These are phyloP conservation scores for Cebidichthys violaceus DNA, from an alignment of 2,113 vertebrate genomes.

Conservation along the genomic window DNA sequence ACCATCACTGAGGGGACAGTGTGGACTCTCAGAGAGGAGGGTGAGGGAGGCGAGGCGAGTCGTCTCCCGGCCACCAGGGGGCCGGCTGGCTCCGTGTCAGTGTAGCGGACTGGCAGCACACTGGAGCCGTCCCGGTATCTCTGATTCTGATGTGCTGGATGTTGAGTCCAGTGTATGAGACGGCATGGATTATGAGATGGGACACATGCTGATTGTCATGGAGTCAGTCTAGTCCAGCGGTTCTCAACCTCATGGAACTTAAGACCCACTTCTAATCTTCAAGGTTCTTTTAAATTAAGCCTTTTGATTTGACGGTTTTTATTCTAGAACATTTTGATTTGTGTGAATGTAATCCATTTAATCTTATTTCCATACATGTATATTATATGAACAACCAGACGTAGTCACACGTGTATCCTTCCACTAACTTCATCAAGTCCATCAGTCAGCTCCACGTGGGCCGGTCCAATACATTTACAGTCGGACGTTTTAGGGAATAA, in stretches of 20 bases:
- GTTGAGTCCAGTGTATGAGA: background rate
- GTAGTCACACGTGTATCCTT: too few relatives aligned
- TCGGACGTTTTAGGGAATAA: too few relatives aligned
- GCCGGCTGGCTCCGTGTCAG: slow-evolving; percentile 10
- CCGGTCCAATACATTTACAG: too few relatives aligned
- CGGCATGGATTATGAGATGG: background rate
- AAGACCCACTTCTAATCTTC: background rate
- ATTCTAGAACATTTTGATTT: too few relatives aligned
- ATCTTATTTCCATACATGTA: too few relatives aligned
- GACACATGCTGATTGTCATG: background rate
- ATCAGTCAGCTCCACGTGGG: too few relatives aligned
- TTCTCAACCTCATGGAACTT: background rate
- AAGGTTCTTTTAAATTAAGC: too few relatives aligned
- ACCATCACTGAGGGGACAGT: background rate
- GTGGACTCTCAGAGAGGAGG: background rate
- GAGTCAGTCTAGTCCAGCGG: too few relatives aligned
- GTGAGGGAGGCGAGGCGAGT: background rate
- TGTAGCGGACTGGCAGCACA: background rate
- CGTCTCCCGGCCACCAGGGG: slow-evolving; percentile 17
- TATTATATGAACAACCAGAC: too few relatives aligned
- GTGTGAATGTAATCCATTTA: too few relatives aligned
- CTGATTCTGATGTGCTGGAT: background rate
- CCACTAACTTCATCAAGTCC: too few relatives aligned
- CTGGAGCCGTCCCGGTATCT: background rate
- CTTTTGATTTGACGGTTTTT: too few relatives aligned